phyloP scores from a whole-genome alignment of 2,113 vertebrate genomes.

The Accipiter cooperii region DNA sequence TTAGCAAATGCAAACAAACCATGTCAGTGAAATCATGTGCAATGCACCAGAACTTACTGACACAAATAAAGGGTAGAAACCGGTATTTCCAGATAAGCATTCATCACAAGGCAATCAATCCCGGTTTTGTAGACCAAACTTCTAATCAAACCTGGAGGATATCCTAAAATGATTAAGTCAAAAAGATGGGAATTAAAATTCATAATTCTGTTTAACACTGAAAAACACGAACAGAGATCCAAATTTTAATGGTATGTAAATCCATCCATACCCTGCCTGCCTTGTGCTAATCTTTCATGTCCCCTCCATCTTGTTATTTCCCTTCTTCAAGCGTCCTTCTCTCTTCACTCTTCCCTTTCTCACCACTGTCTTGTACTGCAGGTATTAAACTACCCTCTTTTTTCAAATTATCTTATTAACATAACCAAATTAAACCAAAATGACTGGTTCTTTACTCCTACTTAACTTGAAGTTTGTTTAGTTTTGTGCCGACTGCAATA shows the following conservation, averaged over 20 bases:
- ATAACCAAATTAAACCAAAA: background rate
- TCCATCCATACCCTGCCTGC: accelerated
- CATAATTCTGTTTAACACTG: background rate
- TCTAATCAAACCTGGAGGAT: background rate
- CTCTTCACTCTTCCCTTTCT: background rate
- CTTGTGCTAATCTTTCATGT: background rate
- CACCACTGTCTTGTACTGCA: background rate
- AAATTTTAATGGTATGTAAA: background rate
- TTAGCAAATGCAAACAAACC: conserved; percentile 31
- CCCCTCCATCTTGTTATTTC: background rate
- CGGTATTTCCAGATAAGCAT: background rate
- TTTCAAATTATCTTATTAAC: background rate
- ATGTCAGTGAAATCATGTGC: background rate
- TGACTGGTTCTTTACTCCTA: accelerated
- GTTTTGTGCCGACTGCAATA: background rate
- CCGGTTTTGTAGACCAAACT: background rate
- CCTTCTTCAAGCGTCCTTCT: background rate
- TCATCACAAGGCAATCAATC: background rate
- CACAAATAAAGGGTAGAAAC: background rate
- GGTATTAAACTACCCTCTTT: background rate
- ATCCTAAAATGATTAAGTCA: background rate
- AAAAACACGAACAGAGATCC: background rate
- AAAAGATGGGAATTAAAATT: background rate
- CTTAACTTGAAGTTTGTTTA: background rate
- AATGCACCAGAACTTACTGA: background rate